Base-by-base conservation (phyloP, 2,113 vertebrate genomes). In the Mus pahari region DNA sequence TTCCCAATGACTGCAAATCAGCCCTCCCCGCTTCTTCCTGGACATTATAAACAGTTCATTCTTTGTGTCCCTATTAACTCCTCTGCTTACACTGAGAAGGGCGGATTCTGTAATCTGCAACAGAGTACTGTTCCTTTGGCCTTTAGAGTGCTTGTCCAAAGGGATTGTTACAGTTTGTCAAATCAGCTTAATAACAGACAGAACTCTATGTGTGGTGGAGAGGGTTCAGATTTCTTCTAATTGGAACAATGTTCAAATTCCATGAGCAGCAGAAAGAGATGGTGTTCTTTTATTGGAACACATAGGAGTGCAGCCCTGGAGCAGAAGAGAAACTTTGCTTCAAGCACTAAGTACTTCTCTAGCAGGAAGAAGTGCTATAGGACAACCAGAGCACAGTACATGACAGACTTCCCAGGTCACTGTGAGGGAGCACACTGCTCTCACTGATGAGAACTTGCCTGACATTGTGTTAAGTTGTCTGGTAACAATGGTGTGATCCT, bases 51-150 rank as follows among this genome's bases (percentile, higher is more conserved):
- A 92, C 70, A 64, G 22, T 36, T 11, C 31, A 62, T 42, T 75
- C 77, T 55, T 68, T 48, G 13, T 36, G 60, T 81, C 89, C 19
- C 42, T 45, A 33, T 36, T 39, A 74, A 88, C 45, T 42, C 28
- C 17, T 78, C 92, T 77, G 73, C 53, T 94, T 55, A 16, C 12
- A 20, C 9, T 7, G 53, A 36, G 58, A 45, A 78, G 74, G 45
- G 36, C 14, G 28, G 28, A 10, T 74, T 95, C 97, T 92, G 86
- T 64, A 22, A 87, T 83, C 58, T 78, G 78, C 62, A 73, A 89
- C 45, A 62, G 20, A 83, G 78, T 22, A 64, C 36, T 70, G 62
- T 74, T 3, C 31, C 17, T 19, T 45, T 3, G 58, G 58, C 64
- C 86, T 94, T 42, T 10, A 5, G 0, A 66, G 79, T 16, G 4